These are phyloP conservation scores for Ascidia mentula DNA, from an alignment of 23 tunicate species.

Conservation along the genomic window DNA sequence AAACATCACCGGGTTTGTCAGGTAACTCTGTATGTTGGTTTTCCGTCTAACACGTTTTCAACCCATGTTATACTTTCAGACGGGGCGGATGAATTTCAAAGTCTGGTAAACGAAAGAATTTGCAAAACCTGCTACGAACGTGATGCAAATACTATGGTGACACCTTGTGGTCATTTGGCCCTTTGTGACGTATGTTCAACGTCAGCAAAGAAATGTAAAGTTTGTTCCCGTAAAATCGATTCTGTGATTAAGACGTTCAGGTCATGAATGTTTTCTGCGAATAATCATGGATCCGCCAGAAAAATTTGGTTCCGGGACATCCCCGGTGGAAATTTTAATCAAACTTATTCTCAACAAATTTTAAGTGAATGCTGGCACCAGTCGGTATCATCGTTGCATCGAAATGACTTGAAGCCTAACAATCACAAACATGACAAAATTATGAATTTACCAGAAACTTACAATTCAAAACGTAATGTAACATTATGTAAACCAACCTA, in stretches of 20 bases:
- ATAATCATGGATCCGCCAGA: too few relatives aligned
- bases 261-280: not conserved
- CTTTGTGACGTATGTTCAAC: slow-evolving; percentile 31
- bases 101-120: slow-evolving; percentile 18
- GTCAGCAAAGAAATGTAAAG: slow-evolving; percentile 40
- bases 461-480: too few relatives aligned
- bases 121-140: slow-evolving; percentile 43
- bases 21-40: not conserved
- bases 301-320: too few relatives aligned
- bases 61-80: not conserved
- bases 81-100: not conserved
- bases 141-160: slow-evolving; percentile 37
- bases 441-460: too few relatives aligned
- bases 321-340: too few relatives aligned
- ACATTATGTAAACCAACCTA: too few relatives aligned
- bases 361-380: too few relatives aligned
- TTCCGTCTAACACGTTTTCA: not conserved
- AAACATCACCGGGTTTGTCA: not conserved
- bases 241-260: slow-evolving; percentile 37
- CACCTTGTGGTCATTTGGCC: slow-evolving; percentile 56
- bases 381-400: too few relatives aligned
- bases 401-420: too few relatives aligned
- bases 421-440: too few relatives aligned
- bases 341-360: too few relatives aligned
- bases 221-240: slow-evolving; percentile 36